Evolutionary conservation across 2,797 vertebrate species (phyloP), one percentile per base, ranked within the genome.

Genomic region (Sebastes nivosus): DNA sequence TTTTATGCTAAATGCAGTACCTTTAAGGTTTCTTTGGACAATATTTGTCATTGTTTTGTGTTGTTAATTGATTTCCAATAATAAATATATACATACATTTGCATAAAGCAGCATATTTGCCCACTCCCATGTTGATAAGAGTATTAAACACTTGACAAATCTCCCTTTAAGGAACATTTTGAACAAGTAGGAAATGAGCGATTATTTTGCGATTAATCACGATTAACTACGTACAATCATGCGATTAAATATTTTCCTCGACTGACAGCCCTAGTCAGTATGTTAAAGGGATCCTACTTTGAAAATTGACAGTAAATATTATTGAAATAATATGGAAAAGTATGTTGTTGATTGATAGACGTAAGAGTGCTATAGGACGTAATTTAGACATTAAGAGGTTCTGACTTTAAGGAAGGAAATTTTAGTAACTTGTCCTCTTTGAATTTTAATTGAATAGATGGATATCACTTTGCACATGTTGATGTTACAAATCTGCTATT

Each of bases 11-110:
- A 46, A 46, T 18, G 6, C 6, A 46, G 16, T 16, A 46, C 42
- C 42, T 46, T 0, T 8, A 0, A 18, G 16, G 3, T 18, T 16
- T 46, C 0, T 38, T 1, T 46, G 42, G 14, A 18, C 16, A 18
- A 18, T 46, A 46, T 46, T 0, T 46, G 16, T 2, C 42, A 46
- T 46, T 46, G 16, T 46, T 18, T 46, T 46, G 16, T 46, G 1
- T 46, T 46, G 42, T 18, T 46, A 18, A 46, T 46, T 46, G 16
- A 46, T 18, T 46, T 46, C 6, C 42, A 46, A 1, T 46, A 46
- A 46, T 46, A 46, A 2, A 3, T 0, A 46, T 8, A 46, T 3
- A 46, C 42, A 16, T 46, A 3, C 0, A 46, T 46, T 46, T 46
- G 42, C 42, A 46, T 8, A 46, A 46, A 18, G 3, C 1, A 0